Conservation (phyloP, 35 echinoderm and acorn worm species). For the Eucidaris tribuloides region DNA sequence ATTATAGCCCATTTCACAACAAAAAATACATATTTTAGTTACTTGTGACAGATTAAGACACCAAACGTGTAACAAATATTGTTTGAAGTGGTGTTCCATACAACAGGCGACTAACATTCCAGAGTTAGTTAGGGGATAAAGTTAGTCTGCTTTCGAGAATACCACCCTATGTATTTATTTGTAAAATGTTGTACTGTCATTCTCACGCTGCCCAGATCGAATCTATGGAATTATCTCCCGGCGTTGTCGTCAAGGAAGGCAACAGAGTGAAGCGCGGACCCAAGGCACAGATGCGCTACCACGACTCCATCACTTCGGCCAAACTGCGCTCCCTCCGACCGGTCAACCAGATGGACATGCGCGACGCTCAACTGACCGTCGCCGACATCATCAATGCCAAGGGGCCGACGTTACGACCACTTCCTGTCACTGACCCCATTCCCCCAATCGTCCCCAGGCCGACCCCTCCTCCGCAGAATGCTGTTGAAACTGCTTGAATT, state of each 20-base stretch:
- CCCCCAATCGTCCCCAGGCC: slow-evolving; percentile 83
- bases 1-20: no score
- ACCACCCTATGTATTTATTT: no score
- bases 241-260: slow-evolving; percentile 91
- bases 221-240: slow-evolving; percentile 90
- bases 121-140: no score
- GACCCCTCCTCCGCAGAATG: slow-evolving; percentile 42
- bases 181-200: no score
- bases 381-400: slow-evolving; percentile 66
- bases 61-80: no score
- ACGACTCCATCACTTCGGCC: slow-evolving; percentile 80
- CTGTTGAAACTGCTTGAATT: slow-evolving; percentile 33
- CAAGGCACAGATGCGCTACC: slow-evolving; percentile 53
- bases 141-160: no score
- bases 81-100: no score
- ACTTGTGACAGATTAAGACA: no score
- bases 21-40: no score
- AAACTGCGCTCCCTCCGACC: slow-evolving; percentile 72
- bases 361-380: slow-evolving; percentile 46
- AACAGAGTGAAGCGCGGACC: slow-evolving; percentile 85
- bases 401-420: slow-evolving; percentile 63
- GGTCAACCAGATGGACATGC: slow-evolving; percentile 32
- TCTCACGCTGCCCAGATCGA: slow-evolving; percentile 73
- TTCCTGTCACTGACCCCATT: slow-evolving; percentile 72
- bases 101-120: no score